Conservation (phyloP, 1,140 invertebrate genomes). For the Lasaia peninsularis region DNA sequence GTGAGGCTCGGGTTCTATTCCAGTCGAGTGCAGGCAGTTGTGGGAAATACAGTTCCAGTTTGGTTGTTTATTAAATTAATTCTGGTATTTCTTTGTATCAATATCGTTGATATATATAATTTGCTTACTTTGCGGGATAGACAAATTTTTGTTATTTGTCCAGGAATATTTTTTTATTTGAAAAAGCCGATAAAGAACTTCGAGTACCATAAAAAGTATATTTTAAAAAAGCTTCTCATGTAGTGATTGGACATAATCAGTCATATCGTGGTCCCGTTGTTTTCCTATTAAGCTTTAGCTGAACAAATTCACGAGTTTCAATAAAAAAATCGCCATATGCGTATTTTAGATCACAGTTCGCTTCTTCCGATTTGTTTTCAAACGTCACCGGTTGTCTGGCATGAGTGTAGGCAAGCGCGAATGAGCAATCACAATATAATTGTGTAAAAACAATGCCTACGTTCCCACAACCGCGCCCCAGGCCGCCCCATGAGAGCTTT, state of each 20-base stretch:
- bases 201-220: no score
- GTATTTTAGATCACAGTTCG: conserved; percentile 31
- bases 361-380: conserved; percentile 32
- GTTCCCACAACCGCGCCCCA: conserved; percentile 61
- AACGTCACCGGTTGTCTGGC: conserved; percentile 42
- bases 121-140: no score
- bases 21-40: no score
- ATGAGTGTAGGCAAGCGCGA: conserved; percentile 31
- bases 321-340: conserved; percentile 50
- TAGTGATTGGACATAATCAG: neutral
- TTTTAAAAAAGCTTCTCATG: neutral
- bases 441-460: conserved; percentile 44
- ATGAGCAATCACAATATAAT: conserved; percentile 55
- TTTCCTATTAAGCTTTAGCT: neutral
- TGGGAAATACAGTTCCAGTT: no score
- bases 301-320: conserved; percentile 16
- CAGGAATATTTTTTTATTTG: no score
- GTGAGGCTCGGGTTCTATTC: no score
- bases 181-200: no score
- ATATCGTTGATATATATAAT: no score
- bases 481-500: conserved; percentile 40
- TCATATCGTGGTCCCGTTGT: neutral
- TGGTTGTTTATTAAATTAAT: no score
- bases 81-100: no score
- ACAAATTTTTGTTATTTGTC: no score